These are phyloP conservation scores for Takifugu flavidus DNA, from an alignment of 2,113 vertebrate species.

Conservation along the genomic window DNA sequence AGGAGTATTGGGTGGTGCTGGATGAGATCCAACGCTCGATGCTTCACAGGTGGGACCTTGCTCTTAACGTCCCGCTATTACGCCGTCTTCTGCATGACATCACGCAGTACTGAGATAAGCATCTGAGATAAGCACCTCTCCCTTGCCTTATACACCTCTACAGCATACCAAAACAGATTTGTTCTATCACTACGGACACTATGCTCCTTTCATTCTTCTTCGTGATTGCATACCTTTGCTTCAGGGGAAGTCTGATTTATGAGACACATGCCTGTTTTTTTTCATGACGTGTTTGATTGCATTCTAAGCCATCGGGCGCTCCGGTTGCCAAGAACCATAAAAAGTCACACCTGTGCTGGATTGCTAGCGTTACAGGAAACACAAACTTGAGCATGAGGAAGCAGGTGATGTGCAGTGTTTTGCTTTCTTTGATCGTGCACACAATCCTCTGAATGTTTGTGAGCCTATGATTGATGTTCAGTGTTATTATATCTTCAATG, in stretches of 20 bases:
- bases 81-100: conserved; percentile 35
- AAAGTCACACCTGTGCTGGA: conserved; percentile 67
- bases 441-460: conserved; percentile 11
- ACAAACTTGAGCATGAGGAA: conserved; percentile 35
- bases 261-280: conserved; percentile 67
- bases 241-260: conserved; percentile 66
- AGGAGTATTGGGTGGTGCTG: conserved; percentile 29
- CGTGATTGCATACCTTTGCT: conserved; percentile 47
- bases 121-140: conserved; percentile 4
- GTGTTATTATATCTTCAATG: conserved; percentile 8
- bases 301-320: conserved; percentile 63
- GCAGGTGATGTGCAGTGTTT: conserved; percentile 55
- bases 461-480: conserved; percentile 42
- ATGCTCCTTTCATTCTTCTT: conserved; percentile 35
- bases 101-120: conserved; percentile 18
- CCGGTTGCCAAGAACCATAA: conserved; percentile 64
- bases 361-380: conserved; percentile 29
- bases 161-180: conserved; percentile 36
- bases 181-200: conserved; percentile 32
- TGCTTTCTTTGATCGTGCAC: conserved; percentile 35
- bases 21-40: conserved; percentile 16
- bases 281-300: conserved; percentile 76
- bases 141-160: conserved; percentile 14
- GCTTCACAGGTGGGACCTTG: conserved; percentile 28
- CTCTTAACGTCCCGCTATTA: conserved; percentile 13